These are phyloP conservation scores for Drosophila orosa DNA, from an alignment of 1,140 invertebrate species.

Conservation along the genomic window DNA sequence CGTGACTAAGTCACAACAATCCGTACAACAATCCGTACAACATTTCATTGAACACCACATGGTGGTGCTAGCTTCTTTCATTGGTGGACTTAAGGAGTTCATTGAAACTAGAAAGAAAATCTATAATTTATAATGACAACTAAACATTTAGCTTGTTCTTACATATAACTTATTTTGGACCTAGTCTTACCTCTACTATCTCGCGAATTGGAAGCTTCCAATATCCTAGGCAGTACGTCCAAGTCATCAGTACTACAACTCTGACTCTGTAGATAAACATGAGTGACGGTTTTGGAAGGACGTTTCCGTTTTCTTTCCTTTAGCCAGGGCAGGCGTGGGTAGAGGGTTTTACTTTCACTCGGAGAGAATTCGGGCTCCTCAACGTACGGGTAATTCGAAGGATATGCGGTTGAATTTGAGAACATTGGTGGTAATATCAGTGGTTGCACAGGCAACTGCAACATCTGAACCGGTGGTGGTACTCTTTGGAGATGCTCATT, in stretches of 20 bases:
- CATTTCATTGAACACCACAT: constrained; percentile 42
- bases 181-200: background rate
- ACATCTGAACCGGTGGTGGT: constrained; percentile 8
- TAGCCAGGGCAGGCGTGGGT: background rate
- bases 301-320: constrained; percentile 34
- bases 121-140: background rate
- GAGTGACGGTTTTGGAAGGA: background rate
- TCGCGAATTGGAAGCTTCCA: constrained; percentile 6
- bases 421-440: constrained; percentile 33
- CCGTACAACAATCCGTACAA: constrained; percentile 5
- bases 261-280: constrained; percentile 22
- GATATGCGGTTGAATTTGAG: background rate
- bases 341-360: background rate
- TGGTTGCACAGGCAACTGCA: constrained; percentile 50
- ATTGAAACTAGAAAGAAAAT: background rate
- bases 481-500: background rate
- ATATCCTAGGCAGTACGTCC: constrained; percentile 5
- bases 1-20: constrained; percentile 4
- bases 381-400: background rate
- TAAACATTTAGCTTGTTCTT: background rate
- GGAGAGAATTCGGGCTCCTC: background rate
- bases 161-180: background rate
- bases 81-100: background rate
- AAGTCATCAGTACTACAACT: constrained; percentile 36
- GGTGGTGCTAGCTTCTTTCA: constrained; percentile 55